Conservation (phyloP, 1,140 invertebrate genomes). For the Philotrypesis tridentata region DNA sequence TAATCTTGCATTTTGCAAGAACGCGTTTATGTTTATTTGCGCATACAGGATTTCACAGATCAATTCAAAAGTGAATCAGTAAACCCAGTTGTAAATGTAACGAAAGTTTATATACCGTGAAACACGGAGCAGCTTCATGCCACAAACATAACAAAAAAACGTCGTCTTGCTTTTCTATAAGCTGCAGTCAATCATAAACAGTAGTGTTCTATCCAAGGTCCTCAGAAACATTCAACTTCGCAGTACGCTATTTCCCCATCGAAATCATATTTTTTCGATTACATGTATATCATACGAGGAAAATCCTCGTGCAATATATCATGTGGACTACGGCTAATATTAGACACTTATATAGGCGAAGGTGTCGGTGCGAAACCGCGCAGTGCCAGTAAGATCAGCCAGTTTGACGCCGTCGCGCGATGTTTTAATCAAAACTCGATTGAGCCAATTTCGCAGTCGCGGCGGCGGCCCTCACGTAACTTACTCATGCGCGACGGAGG, state of each 20-base stretch:
- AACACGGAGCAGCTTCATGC: too few relatives aligned
- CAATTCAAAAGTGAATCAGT: too few relatives aligned
- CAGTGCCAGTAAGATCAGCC: neutral
- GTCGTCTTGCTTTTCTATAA: too few relatives aligned
- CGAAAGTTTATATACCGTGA: too few relatives aligned
- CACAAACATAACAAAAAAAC: too few relatives aligned
- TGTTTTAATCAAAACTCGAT: slow-evolving; percentile 35
- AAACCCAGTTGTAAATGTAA: too few relatives aligned
- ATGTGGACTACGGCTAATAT: neutral
- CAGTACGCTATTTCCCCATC: neutral
- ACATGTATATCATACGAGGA: neutral
- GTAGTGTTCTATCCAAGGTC: too few relatives aligned
- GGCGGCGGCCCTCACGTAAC: neutral
- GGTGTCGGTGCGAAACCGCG: neutral
- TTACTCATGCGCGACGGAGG: neutral
- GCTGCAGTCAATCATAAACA: too few relatives aligned
- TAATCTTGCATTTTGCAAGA: neutral
- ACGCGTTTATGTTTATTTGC: too few relatives aligned
- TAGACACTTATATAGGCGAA: neutral
- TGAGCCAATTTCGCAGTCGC: slow-evolving; percentile 15
- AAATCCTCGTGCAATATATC: neutral
- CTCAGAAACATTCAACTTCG: too few relatives aligned
- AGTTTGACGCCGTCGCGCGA: slow-evolving; percentile 30
- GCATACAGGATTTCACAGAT: too few relatives aligned
- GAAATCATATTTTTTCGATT: neutral